A percentile compares a stretch with the other conserved stretches of the same genome.
These are phyloP conservation scores for Phalanger gymnotis DNA, from an alignment of 2,797 vertebrate species.

Conservation along the genomic window DNA sequence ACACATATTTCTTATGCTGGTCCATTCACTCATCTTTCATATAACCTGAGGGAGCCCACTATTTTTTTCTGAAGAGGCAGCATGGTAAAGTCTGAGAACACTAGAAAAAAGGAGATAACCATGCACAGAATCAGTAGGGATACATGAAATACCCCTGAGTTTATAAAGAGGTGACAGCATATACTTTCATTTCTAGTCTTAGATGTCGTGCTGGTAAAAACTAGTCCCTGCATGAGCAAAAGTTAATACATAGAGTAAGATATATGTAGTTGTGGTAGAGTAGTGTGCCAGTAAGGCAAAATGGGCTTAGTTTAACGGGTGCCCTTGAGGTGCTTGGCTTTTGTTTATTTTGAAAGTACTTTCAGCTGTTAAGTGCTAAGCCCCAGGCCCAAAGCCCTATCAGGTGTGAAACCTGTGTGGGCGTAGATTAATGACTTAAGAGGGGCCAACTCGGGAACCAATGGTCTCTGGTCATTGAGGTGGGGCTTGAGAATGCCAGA, in stretches of 20 bases:
- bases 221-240: background rate
- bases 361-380: too few species aligned
- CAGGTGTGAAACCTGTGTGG: too few species aligned
- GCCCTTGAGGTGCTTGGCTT: too few species aligned
- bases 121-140: background rate
- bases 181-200: background rate
- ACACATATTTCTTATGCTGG: background rate
- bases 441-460: too few species aligned
- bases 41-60: background rate
- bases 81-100: background rate
- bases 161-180: background rate
- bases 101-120: background rate
- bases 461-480: too few species aligned
- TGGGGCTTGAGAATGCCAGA: too few species aligned
- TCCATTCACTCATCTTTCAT: background rate
- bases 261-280: background rate
- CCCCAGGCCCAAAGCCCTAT: too few species aligned
- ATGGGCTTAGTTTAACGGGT: too few species aligned
- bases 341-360: too few species aligned
- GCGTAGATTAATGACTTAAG: too few species aligned
- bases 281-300: too few species aligned
- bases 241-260: background rate
- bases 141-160: background rate
- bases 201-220: background rate
- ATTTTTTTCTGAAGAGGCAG: background rate